These are phyloP conservation scores for Corvus hawaiiensis DNA, from an alignment of 2,113 vertebrate genomes.

Conservation along the genomic window DNA sequence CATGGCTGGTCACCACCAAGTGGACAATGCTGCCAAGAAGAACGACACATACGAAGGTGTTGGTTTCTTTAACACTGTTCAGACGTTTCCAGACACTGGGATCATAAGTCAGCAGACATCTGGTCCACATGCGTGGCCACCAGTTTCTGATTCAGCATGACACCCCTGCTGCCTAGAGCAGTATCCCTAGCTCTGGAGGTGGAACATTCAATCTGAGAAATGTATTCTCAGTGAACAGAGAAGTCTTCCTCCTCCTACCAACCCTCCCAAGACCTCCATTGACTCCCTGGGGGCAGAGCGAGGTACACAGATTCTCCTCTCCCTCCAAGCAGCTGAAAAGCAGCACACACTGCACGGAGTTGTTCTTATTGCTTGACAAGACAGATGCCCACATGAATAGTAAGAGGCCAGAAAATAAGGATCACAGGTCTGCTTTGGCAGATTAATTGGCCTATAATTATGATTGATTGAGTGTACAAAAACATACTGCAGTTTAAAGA, in stretches of 20 bases:
- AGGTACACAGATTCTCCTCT: neutral
- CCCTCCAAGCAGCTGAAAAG: neutral
- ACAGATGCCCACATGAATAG: neutral
- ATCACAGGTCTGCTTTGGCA: conserved; percentile 1
- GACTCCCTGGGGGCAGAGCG: neutral
- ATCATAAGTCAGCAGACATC: neutral
- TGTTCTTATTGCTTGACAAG: conserved; percentile 34
- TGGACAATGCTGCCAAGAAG: neutral
- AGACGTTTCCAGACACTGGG: neutral
- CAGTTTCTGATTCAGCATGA: neutral
- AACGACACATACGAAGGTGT: neutral
- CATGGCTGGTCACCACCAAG: neutral
- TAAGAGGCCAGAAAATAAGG: neutral
- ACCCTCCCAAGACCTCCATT: neutral
- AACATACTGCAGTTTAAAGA: conserved; percentile 57
- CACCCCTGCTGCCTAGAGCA: neutral
- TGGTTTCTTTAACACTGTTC: neutral
- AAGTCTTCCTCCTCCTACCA: neutral
- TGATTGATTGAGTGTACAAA: conserved; percentile 37
- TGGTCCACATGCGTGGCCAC: neutral
- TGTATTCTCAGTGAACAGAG: neutral
- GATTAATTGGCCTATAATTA: neutral
- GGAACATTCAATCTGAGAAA: neutral
- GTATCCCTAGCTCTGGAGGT: neutral
- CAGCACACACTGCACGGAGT: neutral